These are phyloP conservation scores for Brachyistius frenatus DNA, from an alignment of 2,113 vertebrate species.

Conservation along the genomic window DNA sequence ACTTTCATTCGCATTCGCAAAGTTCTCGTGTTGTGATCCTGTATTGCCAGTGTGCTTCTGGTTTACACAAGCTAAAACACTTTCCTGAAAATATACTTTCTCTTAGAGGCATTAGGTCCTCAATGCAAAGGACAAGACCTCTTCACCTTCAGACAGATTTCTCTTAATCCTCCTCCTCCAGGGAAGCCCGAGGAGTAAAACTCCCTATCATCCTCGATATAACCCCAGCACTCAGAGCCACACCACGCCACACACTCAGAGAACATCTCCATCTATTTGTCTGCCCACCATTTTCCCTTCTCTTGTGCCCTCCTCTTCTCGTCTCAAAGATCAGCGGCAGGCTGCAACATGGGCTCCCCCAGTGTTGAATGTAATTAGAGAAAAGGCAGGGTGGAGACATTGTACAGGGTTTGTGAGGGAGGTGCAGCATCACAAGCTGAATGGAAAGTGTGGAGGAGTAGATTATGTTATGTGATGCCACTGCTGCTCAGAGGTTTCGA, in stretches of 20 bases:
- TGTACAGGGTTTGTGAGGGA: slow-evolving; percentile 29
- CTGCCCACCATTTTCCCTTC: slow-evolving; percentile 26
- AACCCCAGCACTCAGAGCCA: slow-evolving; percentile 25
- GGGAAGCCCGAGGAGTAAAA: slow-evolving; percentile 51
- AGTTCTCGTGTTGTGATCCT: neutral
- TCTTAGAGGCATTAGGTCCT: slow-evolving; percentile 17
- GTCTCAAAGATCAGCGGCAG: slow-evolving; percentile 18
- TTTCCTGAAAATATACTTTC: slow-evolving; percentile 7
- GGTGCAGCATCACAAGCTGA: slow-evolving; percentile 38
- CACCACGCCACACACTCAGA: slow-evolving; percentile 28
- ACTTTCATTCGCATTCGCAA: neutral
- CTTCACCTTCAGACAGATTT: slow-evolving; percentile 63
- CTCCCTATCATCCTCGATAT: slow-evolving; percentile 53
- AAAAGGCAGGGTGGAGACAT: slow-evolving; percentile 42
- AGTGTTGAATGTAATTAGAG: slow-evolving; percentile 60
- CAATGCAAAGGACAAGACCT: slow-evolving; percentile 48
- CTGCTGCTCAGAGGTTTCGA: slow-evolving; percentile 1
- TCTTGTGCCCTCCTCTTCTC: slow-evolving; percentile 11
- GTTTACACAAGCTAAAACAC: neutral
- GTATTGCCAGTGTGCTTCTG: neutral
- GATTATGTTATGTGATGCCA: slow-evolving; percentile 36
- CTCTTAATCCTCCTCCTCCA: slow-evolving; percentile 58
- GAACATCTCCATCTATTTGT: slow-evolving; percentile 52
- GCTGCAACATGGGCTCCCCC: slow-evolving; percentile 40
- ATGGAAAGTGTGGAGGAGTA: slow-evolving; percentile 57